Conservation (phyloP, 53 echinoderm and acorn worm genomes). For the Zoroaster sp. region DNA sequence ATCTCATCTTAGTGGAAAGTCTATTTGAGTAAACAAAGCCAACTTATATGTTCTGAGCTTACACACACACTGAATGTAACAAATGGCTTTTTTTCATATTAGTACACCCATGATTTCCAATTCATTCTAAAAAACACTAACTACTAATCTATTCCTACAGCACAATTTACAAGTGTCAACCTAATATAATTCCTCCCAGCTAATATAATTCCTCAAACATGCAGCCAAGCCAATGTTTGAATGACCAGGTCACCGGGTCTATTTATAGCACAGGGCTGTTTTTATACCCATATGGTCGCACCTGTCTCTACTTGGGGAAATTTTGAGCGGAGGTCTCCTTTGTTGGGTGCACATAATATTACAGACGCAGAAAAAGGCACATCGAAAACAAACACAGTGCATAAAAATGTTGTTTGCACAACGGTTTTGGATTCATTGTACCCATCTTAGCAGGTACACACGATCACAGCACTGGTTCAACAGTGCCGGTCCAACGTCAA, state of each 20-base stretch:
- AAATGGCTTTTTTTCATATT: too few relatives aligned
- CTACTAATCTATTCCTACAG: too few relatives aligned
- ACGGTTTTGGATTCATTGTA: background rate
- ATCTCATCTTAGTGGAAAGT: too few relatives aligned
- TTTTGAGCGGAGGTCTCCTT: background rate
- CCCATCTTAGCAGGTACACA: background rate
- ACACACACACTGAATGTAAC: too few relatives aligned
- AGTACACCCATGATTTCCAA: too few relatives aligned
- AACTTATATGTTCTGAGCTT: too few relatives aligned
- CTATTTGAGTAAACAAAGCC: too few relatives aligned
- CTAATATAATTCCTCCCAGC: background rate
- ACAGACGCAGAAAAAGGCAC: background rate
- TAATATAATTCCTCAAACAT: conserved; percentile 6
- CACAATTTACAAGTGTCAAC: too few relatives aligned
- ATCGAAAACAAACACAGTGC: background rate
- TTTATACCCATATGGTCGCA: background rate
- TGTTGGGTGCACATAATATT: background rate
- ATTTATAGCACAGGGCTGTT: conserved; percentile 39
- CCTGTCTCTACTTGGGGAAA: conserved; percentile 1
- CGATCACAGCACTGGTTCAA: background rate
- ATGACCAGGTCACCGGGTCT: conserved; percentile 45
- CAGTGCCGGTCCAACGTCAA: background rate
- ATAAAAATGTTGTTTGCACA: background rate
- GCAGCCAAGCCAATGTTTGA: conserved; percentile 44
- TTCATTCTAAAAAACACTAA: too few relatives aligned